Percentiles rank a stretch among this genome's conserved stretches.
These are phyloP conservation scores for Anas georgica DNA, from an alignment of 2,797 vertebrate genomes.

Conservation along the genomic window DNA sequence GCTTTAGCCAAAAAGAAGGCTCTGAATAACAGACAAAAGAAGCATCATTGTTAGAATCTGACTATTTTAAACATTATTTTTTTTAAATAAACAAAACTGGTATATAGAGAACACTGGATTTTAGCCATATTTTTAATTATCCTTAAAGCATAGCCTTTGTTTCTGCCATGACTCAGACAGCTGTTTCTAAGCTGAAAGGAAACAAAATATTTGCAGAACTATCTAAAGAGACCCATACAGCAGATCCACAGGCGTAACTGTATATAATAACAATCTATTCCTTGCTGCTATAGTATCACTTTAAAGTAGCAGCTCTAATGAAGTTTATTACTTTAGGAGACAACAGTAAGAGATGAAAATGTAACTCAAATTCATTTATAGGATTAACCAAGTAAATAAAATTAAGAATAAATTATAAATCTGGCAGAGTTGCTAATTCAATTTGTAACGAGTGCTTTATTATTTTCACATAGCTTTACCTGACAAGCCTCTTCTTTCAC, in stretches of 20 bases:
- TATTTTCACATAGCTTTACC: conserved; percentile 81
- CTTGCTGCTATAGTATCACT: not conserved
- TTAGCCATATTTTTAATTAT: not conserved
- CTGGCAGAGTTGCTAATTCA: not conserved
- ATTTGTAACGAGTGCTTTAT: not conserved
- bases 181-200: not conserved
- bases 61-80: not conserved
- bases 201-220: not conserved
- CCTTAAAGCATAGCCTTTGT: not conserved
- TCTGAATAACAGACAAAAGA: not conserved
- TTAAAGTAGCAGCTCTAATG: not conserved
- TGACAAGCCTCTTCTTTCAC: conserved; percentile 91
- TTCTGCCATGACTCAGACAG: not conserved
- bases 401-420: no score
- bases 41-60: not conserved
- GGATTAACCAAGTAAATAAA: not conserved
- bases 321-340: not conserved
- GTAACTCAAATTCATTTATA: not conserved
- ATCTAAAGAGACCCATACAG: not conserved
- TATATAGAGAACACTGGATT: not conserved
- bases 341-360: not conserved
- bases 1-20: not conserved
- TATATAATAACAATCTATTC: not conserved
- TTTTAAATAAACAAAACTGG: not conserved
- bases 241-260: not conserved